These are phyloP conservation scores for Pelvicachromis taeniatus DNA, from an alignment of 2,113 vertebrate species.

Conservation along the genomic window DNA sequence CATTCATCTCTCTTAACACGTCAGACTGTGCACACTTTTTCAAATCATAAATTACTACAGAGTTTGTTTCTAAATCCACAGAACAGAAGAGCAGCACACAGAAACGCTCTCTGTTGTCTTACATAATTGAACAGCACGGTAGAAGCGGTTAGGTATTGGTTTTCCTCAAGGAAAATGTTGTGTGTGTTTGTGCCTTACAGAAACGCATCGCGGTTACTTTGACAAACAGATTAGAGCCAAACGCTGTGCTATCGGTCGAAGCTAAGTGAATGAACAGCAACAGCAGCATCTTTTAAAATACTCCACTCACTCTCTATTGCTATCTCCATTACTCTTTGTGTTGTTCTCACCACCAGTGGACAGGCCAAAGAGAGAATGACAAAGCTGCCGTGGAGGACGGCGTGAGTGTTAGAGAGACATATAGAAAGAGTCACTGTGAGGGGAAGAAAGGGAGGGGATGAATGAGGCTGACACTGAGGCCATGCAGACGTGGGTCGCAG, in stretches of 20 bases:
- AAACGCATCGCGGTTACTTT: conserved; percentile 30
- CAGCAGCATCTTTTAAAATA: neutral
- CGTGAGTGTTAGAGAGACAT: neutral
- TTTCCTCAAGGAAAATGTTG: conserved; percentile 30
- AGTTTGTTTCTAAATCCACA: neutral
- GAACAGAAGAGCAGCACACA: neutral
- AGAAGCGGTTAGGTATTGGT: conserved; percentile 16
- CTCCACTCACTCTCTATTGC: neutral
- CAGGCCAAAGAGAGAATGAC: neutral
- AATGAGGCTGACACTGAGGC: conserved; percentile 30
- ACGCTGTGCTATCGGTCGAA: conserved; percentile 26
- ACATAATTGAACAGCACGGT: conserved; percentile 43
- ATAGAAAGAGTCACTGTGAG: neutral
- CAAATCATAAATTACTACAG: neutral
- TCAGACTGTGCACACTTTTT: neutral
- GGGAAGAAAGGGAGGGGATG: neutral
- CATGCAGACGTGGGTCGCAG: conserved; percentile 31
- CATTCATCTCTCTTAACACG: neutral
- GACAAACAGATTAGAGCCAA: conserved; percentile 5
- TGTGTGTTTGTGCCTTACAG: neutral
- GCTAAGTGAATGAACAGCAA: conserved; percentile 34
- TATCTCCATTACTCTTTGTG: neutral
- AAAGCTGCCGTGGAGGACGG: neutral
- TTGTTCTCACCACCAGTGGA: neutral
- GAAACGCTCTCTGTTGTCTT: conserved; percentile 15